These are phyloP conservation scores for Cliona cf. orientalis DNA, from an alignment of 37 sponge, comb jelly and placozoan species.

Conservation along the genomic window DNA sequence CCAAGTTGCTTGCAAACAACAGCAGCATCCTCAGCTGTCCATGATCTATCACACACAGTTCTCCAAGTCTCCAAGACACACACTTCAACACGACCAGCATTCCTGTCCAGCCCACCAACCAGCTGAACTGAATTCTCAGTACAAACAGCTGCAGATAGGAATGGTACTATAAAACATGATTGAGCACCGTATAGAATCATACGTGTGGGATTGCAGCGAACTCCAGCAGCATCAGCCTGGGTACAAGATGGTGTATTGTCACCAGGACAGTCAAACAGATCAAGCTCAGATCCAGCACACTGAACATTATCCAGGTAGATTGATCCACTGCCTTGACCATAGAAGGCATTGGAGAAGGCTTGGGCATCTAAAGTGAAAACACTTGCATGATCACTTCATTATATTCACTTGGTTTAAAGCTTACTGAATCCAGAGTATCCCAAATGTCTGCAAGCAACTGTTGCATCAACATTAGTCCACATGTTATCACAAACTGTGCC, in stretches of 20 bases:
- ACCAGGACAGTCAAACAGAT: slow-evolving; percentile 16
- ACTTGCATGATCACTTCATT: too few relatives aligned
- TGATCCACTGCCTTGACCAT: slow-evolving; percentile 17
- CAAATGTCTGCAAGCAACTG: too few relatives aligned
- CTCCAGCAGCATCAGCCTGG: slow-evolving; percentile 28
- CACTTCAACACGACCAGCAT: slow-evolving; percentile 23
- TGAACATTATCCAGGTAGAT: slow-evolving; percentile 27
- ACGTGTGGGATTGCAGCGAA: slow-evolving; percentile 12
- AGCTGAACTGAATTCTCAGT: background rate
- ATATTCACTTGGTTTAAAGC: too few relatives aligned
- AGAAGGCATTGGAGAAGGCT: slow-evolving; percentile 30
- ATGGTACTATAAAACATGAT: background rate
- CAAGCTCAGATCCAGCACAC: slow-evolving; percentile 32
- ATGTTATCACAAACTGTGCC: too few relatives aligned
- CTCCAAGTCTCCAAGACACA: slow-evolving; percentile 23
- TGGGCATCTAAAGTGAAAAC: slow-evolving; percentile 11
- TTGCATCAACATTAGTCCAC: too few relatives aligned
- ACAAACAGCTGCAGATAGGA: slow-evolving; percentile 25
- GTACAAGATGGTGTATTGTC: background rate
- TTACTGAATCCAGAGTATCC: too few relatives aligned
- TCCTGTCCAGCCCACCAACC: background rate
- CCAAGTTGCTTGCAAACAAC: slow-evolving; percentile 30
- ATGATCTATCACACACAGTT: background rate
- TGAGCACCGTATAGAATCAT: background rate
- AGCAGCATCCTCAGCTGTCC: slow-evolving; percentile 16